phyloP scores from a whole-genome alignment of 2,888 invertebrate genomes.

The Eupithecia pulchellata region DNA sequence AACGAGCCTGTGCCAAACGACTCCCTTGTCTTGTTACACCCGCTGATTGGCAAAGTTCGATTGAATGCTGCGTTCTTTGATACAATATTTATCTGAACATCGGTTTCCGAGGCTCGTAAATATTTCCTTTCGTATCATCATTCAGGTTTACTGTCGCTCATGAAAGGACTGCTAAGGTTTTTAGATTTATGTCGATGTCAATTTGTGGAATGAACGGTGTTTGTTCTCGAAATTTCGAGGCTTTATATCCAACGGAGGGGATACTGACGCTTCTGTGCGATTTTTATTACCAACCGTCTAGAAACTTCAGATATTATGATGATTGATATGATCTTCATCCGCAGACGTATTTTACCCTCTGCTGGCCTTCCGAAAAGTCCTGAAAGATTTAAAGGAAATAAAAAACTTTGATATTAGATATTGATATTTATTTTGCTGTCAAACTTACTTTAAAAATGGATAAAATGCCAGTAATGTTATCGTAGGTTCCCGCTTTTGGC shows the following conservation, averaged over 20 bases:
- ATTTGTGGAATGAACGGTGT: conserved; percentile 9
- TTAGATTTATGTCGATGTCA: conserved; percentile 14
- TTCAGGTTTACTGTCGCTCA: conserved; percentile 11
- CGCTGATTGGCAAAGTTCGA: conserved; percentile 60
- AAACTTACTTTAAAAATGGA: too few species aligned
- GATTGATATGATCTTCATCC: not conserved
- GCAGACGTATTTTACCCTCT: not conserved
- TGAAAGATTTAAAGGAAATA: not conserved
- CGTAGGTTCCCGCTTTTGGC: too few species aligned
- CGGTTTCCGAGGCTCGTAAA: conserved; percentile 14
- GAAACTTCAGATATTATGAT: not conserved
- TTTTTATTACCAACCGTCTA: not conserved
- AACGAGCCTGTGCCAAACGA: conserved; percentile 50
- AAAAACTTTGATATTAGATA: too few species aligned
- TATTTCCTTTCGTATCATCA: conserved; percentile 16
- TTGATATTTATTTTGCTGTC: too few species aligned
- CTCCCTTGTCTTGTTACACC: conserved; percentile 49
- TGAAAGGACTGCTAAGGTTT: conserved; percentile 13
- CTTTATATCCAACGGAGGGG: not conserved
- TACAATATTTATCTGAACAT: conserved; percentile 44
- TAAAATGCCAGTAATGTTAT: too few species aligned
- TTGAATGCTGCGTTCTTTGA: conserved; percentile 50
- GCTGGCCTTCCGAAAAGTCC: not conserved
- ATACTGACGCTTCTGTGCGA: not conserved
- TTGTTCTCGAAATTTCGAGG: conserved; percentile 11